Percentiles rank a stretch among this genome's conserved stretches.
Conservation (phyloP, 2,113 vertebrate genomes). For the Apistogramma diplotaenia region DNA sequence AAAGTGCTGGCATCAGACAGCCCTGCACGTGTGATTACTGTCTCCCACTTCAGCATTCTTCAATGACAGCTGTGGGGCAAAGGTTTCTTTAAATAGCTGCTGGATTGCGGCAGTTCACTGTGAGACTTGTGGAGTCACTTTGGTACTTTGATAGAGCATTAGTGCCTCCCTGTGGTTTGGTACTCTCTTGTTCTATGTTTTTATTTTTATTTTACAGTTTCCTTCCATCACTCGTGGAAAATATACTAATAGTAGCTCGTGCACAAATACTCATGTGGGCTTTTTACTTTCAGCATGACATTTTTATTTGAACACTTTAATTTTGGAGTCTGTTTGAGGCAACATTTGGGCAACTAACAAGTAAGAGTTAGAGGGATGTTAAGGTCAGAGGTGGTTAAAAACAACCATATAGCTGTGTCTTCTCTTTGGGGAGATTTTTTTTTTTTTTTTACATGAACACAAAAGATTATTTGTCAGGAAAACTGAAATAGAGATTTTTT, state of each 20-base stretch:
- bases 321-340: neutral
- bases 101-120: neutral
- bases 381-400: too few relatives aligned
- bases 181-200: neutral
- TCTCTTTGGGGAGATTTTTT: too few relatives aligned
- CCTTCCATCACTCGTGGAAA: neutral
- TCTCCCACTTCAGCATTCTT: slow-evolving; percentile 38
- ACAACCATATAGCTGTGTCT: too few relatives aligned
- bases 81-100: slow-evolving; percentile 61
- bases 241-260: neutral
- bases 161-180: slow-evolving; percentile 60
- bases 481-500: too few relatives aligned
- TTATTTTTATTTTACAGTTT: neutral
- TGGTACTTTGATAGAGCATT: slow-evolving; percentile 22
- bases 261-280: neutral
- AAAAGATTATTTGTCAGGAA: too few relatives aligned
- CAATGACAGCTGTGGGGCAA: slow-evolving; percentile 61
- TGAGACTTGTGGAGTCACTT: neutral
- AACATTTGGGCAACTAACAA: neutral
- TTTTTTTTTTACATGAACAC: too few relatives aligned
- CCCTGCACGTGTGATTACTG: neutral
- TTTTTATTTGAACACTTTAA: neutral
- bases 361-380: too few relatives aligned
- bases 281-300: too few relatives aligned
- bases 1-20: neutral